phyloP scores from a whole-genome alignment of 2,888 invertebrate species.

The Amphipoea lucens region DNA sequence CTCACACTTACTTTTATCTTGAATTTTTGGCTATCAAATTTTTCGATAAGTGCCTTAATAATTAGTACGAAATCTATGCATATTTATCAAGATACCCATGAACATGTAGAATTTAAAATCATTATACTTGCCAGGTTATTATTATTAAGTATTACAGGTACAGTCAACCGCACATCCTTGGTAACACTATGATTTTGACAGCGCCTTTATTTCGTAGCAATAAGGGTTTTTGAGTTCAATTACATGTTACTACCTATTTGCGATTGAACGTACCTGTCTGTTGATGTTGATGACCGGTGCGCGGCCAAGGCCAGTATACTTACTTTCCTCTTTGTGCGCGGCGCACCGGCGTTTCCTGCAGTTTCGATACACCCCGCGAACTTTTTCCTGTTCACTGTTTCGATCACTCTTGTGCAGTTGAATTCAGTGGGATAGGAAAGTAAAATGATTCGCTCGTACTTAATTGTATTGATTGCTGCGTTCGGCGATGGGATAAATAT shows the following conservation, averaged over 20 bases:
- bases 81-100: background rate
- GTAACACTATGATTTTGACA: background rate
- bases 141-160: background rate
- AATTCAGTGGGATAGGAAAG: conserved; percentile 10
- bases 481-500: background rate
- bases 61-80: conserved; percentile 1
- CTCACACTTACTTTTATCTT: conserved; percentile 15
- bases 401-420: conserved; percentile 21
- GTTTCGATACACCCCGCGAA: background rate
- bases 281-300: no score
- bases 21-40: background rate
- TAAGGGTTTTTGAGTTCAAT: background rate
- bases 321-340: no score
- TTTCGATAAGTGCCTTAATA: background rate
- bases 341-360: background rate
- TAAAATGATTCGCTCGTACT: background rate
- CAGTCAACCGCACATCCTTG: no score
- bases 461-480: conserved; percentile 16
- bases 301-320: no score
- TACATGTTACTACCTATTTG: background rate
- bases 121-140: background rate
- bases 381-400: conserved; percentile 9
- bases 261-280: no score
- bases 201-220: background rate
- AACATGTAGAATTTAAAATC: background rate